Evolutionary conservation across 2,113 vertebrate genomes (phyloP).

Genomic region (Nycticryphes semicollaris): DNA sequence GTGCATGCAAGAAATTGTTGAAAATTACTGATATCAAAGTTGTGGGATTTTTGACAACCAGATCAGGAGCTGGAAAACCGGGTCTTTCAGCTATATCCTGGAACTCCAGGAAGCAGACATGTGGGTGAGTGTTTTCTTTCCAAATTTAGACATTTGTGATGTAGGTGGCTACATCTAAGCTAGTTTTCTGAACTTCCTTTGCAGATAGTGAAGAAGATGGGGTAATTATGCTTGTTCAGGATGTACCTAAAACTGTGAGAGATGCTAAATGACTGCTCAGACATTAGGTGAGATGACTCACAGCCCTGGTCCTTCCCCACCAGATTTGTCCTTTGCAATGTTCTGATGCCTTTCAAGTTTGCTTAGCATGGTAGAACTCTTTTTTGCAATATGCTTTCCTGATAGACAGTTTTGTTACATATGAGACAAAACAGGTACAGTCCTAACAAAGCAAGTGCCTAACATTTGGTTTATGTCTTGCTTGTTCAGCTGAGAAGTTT

Average conservation of each 20-base stretch:
- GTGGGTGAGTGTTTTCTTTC: background rate
- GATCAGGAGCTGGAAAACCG: background rate
- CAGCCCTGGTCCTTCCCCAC: background rate
- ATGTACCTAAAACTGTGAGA: background rate
- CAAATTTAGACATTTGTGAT: slow-evolving; percentile 27
- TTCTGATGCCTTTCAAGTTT: background rate
- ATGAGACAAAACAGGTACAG: background rate
- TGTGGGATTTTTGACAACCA: background rate
- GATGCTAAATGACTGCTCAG: background rate
- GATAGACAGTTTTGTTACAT: background rate
- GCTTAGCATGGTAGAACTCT: background rate
- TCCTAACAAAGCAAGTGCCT: background rate
- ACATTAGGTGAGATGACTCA: background rate
- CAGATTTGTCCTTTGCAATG: background rate
- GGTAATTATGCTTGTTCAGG: background rate
- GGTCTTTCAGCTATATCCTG: background rate
- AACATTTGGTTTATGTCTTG: background rate
- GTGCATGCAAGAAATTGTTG: background rate
- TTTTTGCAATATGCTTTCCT: background rate
- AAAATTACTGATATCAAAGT: background rate
- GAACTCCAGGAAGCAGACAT: background rate
- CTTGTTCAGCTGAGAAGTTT: background rate
- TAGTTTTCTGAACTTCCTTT: background rate
- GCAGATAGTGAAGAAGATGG: background rate
- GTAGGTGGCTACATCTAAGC: background rate